Conservation (phyloP, 2,113 vertebrate species). For the Oryzias javanicus region DNA sequence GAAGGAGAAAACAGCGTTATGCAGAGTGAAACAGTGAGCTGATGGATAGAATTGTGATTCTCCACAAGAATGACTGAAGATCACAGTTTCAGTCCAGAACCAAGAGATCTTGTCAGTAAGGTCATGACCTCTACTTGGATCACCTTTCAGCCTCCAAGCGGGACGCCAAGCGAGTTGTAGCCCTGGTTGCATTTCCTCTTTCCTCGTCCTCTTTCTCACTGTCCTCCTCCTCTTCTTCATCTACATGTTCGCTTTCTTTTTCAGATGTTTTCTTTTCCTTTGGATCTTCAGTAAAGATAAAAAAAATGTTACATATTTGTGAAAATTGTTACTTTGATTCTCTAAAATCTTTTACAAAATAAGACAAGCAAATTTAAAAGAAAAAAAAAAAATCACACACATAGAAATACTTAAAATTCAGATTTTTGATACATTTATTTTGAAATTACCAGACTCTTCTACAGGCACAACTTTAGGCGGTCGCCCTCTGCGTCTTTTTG, state of each 20-base stretch:
- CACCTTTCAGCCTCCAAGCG: conserved; percentile 92
- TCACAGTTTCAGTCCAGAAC: no score
- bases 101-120: no score
- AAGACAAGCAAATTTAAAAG: no score
- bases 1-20: conserved; percentile 46
- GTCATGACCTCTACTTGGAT: not conserved
- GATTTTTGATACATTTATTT: not conserved
- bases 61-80: no score
- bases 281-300: conserved; percentile 71
- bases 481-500: conserved; percentile 70
- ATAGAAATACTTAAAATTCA: not conserved
- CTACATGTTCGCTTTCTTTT: conserved; percentile 75
- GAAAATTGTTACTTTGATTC: no score
- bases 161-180: conserved; percentile 85
- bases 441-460: conserved; percentile 79
- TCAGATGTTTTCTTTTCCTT: conserved; percentile 77
- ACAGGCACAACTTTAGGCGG: conserved; percentile 58
- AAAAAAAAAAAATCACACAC: no score
- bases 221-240: conserved; percentile 74
- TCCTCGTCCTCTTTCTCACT: conserved; percentile 68
- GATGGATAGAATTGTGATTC: no score
- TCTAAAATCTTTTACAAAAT: no score
- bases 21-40: conserved; percentile 12
- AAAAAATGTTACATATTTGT: not conserved
- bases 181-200: conserved; percentile 66